Evolutionary conservation across 1,140 invertebrate species (phyloP), one percentile per base, ranked within the genome.

Genomic region (Marisa cornuarietis): DNA sequence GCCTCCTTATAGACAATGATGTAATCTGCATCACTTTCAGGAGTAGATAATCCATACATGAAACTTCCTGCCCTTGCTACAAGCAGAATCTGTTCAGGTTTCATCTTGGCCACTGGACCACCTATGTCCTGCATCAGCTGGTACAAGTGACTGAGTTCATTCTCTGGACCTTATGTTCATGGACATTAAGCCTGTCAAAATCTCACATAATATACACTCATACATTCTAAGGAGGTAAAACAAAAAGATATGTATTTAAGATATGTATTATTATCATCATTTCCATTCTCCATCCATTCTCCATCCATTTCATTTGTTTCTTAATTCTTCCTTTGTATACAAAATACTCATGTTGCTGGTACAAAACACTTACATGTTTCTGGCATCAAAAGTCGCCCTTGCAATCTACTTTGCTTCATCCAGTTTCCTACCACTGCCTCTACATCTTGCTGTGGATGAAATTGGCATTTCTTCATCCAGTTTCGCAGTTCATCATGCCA

Each of bases 11-110:
- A 89, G 26, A 89, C 83, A 24, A 89, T 84, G 20, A 88, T 62
- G 79, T 87, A 89, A 71, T 89, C 87, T 3, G 86, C 79, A 82
- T 89, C 88, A 85, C 87, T 88, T 24, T 84, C 83, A 66, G 88
- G 83, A n/a, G 86, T 88, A 71, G 84, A 81, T 49, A 89, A 72
- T 11, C 84, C 85, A 80, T 89, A 89, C 87, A 89, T 85, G 68
- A 82, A 83, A 78, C 88, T 89, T 4, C 88, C 88, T 69, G 88
- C 88, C 52, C 81, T 81, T n/a, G 88, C 86, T 24, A 89, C 83
- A 79, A 89, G 66, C 52, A 89, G 26, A 22, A 89, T 86, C 61
- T 89, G 87, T 24, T 83, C 80, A 18, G 88, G 87, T 54, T 83
- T 73, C 69, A 89, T 73, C 10, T 81, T 83, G n/a, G 58, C 71